Conservation (phyloP, 2,888 invertebrate species). For the Dorcus parallelipipedus region DNA sequence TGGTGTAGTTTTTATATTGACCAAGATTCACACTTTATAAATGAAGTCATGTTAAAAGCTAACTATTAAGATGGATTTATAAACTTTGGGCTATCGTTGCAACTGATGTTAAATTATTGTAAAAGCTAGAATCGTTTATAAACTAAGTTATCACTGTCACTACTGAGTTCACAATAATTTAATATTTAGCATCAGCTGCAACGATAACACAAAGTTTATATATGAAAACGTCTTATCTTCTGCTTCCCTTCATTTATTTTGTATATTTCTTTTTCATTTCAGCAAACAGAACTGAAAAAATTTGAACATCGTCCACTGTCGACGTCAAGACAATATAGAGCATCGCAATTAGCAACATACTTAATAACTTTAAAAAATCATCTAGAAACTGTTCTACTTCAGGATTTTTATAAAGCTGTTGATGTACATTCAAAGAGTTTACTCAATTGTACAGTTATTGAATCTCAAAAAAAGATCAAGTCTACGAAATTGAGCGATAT, state of each 20-base stretch:
- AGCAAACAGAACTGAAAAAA: constrained; percentile 11
- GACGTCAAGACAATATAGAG: constrained; percentile 14
- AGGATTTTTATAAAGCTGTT: constrained; percentile 23
- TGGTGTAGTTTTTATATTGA: no score
- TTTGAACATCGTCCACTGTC: constrained; percentile 22
- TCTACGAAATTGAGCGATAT: not conserved
- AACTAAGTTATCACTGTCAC: no score
- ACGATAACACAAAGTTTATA: no score
- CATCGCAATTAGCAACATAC: constrained; percentile 23
- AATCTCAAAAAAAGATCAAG: not conserved
- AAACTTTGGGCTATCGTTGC: no score
- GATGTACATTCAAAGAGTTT: constrained; percentile 12
- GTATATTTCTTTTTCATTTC: not conserved
- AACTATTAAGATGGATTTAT: no score
- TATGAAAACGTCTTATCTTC: no score
- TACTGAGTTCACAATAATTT: no score
- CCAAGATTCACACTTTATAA: no score
- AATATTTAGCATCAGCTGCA: no score
- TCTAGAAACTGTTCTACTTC: constrained; percentile 23
- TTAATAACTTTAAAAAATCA: constrained; percentile 27
- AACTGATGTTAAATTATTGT: no score
- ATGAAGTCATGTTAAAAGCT: no score
- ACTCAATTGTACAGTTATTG: constrained; percentile 1
- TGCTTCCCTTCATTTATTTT: not conserved
- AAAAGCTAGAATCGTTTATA: no score